Conservation (phyloP, 92 coral and sea anemone genomes). For the Epizoanthus stellaris region DNA sequence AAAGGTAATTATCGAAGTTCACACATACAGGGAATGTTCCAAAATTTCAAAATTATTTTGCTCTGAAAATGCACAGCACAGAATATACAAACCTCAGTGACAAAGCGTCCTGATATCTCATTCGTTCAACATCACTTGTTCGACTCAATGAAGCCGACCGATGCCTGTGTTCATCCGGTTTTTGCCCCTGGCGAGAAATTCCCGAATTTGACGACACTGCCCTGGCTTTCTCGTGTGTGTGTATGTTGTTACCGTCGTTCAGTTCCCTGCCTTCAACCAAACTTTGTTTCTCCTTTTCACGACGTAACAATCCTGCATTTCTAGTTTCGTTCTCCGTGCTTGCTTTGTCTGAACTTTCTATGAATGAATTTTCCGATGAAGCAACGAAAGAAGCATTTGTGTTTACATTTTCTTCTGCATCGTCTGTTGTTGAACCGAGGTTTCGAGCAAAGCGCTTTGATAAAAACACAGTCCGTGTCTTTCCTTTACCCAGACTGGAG, state of each 20-base stretch:
- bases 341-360: slow-evolving; percentile 22
- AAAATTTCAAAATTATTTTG: background rate
- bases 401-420: slow-evolving; percentile 39
- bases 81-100: slow-evolving; percentile 70
- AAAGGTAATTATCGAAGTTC: background rate
- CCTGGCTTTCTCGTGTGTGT: background rate
- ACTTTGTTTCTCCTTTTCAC: slow-evolving; percentile 75
- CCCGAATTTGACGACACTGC: slow-evolving; percentile 31
- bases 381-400: slow-evolving; percentile 26
- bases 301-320: slow-evolving; percentile 62
- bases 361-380: slow-evolving; percentile 18
- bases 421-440: slow-evolving; percentile 59
- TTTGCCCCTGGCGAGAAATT: background rate
- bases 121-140: slow-evolving; percentile 37
- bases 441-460: slow-evolving; percentile 83
- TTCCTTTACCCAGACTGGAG: slow-evolving; percentile 21
- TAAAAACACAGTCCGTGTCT: slow-evolving; percentile 47
- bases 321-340: slow-evolving; percentile 38
- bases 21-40: background rate
- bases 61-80: background rate
- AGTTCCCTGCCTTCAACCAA: slow-evolving; percentile 38
- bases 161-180: background rate
- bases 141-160: background rate
- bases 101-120: slow-evolving; percentile 70
- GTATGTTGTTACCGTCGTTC: background rate